Evolutionary conservation across 2,888 invertebrate species (phyloP), one percentile per base, ranked within the genome.

Genomic region (Drosophila greeni): DNA sequence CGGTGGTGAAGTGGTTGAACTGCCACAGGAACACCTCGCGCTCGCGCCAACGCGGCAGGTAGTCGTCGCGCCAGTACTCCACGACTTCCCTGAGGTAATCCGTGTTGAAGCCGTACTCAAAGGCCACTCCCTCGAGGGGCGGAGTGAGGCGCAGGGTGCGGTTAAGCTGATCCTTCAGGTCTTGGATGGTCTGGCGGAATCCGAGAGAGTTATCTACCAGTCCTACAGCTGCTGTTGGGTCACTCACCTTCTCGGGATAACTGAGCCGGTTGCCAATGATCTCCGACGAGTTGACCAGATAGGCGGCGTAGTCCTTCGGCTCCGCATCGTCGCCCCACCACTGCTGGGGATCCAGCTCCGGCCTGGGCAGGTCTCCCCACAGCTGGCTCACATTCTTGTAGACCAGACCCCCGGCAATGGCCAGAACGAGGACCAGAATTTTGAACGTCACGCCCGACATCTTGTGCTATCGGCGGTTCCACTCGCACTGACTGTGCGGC

Each of bases 51-150:
- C 90, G 89, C 68, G 91, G 91, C 84, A 95, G 91, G 86, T 95
- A 97, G 47, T 92, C 91, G 36, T 92, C 92, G 26, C 91, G 91
- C 98, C 98, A 98, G 86, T 94, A 94, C n/a, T 92, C 90, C 0
- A 95, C 86, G 3, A 97, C 89, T 74, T 91, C 90, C 26, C 91
- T 90, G 0, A 97, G 88, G 66, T 92, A 92, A 24, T 92, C 90
- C 0, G 92, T 90, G 80, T 95, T 94, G 85, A 97, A 93, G 0
- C 97, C 97, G 83, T 96, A 96, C 69, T 93, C 91, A 87, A 95
- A 97, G 31, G 70, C 75, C 0, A 90, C 88, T 37, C 91, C 91
- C 85, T 94, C 93, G 24, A 95, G 84, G 0, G 95, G 93, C 14
- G 90, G 89, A 0, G 89, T 86, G 0, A 91, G 89, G 0, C 90